These are phyloP conservation scores for Oscheius sp. DNA, from an alignment of 2,888 invertebrate genomes.

Conservation along the genomic window DNA sequence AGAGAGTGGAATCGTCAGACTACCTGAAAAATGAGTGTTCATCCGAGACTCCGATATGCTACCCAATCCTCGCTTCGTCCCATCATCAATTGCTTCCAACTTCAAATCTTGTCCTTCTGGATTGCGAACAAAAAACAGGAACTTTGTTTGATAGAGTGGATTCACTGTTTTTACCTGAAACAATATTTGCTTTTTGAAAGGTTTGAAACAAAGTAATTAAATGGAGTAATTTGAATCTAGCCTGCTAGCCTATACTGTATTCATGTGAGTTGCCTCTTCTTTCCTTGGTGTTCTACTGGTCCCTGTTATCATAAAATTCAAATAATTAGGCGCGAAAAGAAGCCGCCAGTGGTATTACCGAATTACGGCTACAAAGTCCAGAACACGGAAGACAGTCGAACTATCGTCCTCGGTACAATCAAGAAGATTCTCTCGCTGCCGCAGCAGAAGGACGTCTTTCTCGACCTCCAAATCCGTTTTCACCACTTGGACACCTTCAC, in stretches of 20 bases:
- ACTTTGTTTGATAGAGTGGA: slow-evolving; percentile 94
- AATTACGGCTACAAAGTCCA: slow-evolving; percentile 4
- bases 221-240: slow-evolving; percentile 4
- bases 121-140: slow-evolving; percentile 90
- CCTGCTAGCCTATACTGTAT: no score
- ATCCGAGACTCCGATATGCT: no score
- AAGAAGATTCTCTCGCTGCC: slow-evolving; percentile 13
- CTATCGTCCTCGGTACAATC: background rate
- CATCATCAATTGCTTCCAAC: slow-evolving; percentile 78
- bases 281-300: no score
- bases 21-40: background rate
- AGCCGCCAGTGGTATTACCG: background rate
- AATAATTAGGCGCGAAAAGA: background rate
- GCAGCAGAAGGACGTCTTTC: slow-evolving; percentile 15
- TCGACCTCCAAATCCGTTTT: slow-evolving; percentile 9
- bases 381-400: slow-evolving; percentile 16
- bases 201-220: background rate
- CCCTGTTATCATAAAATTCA: background rate
- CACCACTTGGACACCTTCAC: slow-evolving; percentile 7
- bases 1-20: slow-evolving; percentile 60
- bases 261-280: no score
- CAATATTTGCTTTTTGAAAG: background rate
- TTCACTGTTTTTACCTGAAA: slow-evolving; percentile 81
- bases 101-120: slow-evolving; percentile 89
- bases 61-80: slow-evolving; percentile 66